Evolutionary conservation across 2,888 invertebrate species (phyloP).

Genomic region (Tiliacea aurago): DNA sequence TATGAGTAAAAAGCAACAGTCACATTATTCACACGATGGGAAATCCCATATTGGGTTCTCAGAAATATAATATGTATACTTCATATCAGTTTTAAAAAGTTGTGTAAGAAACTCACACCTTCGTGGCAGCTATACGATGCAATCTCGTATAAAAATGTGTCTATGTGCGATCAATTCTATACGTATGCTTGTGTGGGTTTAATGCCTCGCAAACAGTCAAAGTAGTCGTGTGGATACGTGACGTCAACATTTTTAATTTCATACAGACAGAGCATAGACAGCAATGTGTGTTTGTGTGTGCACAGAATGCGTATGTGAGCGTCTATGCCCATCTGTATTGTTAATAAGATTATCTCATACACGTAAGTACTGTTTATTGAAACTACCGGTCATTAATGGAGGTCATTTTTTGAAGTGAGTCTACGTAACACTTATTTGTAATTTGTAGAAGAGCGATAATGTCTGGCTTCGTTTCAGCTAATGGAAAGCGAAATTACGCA

Average conservation of each 20-base stretch:
- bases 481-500: constrained; percentile 20
- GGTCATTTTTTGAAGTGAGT: constrained; percentile 21
- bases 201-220: neutral
- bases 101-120: neutral
- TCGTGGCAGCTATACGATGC: neutral
- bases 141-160: constrained; percentile 2
- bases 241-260: constrained; percentile 12
- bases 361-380: constrained; percentile 32
- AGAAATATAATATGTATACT: no score
- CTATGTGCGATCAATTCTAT: neutral
- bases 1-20: constrained; percentile 7
- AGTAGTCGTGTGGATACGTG: neutral
- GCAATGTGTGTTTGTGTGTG: neutral
- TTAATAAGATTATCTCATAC: constrained; percentile 48
- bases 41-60: neutral
- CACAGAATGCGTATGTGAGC: neutral
- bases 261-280: neutral
- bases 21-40: neutral
- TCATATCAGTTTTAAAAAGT: constrained; percentile 8
- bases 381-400: constrained; percentile 42
- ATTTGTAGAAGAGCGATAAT: constrained; percentile 7
- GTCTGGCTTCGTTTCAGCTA: constrained; percentile 18
- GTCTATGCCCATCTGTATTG: neutral
- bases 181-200: constrained; percentile 13
- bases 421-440: constrained; percentile 16